Evolutionary conservation across 1,140 invertebrate genomes (phyloP), one percentile per base, ranked within the genome.

Genomic region (Hermatobates lingyangjiaoensis): DNA sequence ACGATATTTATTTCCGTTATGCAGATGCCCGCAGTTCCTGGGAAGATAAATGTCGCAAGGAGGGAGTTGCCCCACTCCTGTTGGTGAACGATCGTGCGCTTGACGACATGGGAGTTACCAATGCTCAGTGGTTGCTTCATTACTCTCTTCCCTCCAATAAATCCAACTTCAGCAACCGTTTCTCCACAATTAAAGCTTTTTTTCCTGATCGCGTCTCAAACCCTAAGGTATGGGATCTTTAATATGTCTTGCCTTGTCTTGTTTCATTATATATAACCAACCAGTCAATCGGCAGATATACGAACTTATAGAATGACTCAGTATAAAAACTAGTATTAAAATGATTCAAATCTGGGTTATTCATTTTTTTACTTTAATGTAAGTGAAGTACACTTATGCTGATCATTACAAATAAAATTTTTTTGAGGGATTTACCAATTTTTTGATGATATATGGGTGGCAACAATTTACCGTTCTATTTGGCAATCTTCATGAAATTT

Each of bases 81-180:
- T 27, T 57, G 12, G 46, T 47, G 24, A 47, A 38, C 27, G 56
- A 57, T 52, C 47, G 39, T 27, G 42, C 52, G 12, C 48, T 57
- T 10, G 27, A 24, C 7, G 51, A 56, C 44, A n/a, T 57, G 26
- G 47, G 52, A 27, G 38, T 57, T 2, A 44, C 46, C 20, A 49
- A 57, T 54, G 56, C 56, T 18, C 40, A 40, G 25, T 48, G 39
- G 18, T 48, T 57, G 1, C 34, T 57, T 15, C 56, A 57, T 39
- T 55, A 50, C 25, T 50, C 45, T 27, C 18, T 57, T 12, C 56
- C 56, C 20, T 15, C 14, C 1, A 48, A 39, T 24, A 55, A 54
- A 34, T 51, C 56, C 0, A 25, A 48, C 15, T 57, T 57, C 44
- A 44, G 42, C n/a, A 45, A 50, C n/a, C 42, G 56, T 14, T 57